These are phyloP conservation scores for Tenthredo amoena DNA, from an alignment of 2,888 invertebrate genomes.

Conservation along the genomic window DNA sequence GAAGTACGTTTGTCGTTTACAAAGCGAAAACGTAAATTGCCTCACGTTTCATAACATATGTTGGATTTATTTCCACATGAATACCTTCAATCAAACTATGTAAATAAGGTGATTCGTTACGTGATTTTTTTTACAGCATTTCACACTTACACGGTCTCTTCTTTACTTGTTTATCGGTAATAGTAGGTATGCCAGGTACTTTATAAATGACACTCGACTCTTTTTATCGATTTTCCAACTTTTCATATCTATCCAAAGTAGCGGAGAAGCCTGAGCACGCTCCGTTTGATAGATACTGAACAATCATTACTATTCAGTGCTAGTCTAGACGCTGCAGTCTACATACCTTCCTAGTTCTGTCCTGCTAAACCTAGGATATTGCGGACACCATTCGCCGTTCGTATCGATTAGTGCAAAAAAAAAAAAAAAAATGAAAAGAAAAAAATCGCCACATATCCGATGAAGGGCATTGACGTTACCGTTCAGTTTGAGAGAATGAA, in stretches of 20 bases:
- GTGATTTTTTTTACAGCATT: background rate
- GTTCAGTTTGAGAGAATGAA: background rate
- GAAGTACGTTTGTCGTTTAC: conserved; percentile 14
- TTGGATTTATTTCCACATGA: conserved; percentile 1
- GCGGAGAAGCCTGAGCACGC: background rate
- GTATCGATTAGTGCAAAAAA: background rate
- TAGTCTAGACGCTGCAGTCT: background rate
- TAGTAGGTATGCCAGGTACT: background rate
- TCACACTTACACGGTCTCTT: background rate
- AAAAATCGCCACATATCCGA: background rate
- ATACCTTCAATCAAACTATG: conserved; percentile 21
- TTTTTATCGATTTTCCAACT: background rate
- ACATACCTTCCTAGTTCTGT: background rate
- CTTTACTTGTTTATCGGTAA: background rate
- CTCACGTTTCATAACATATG: conserved; percentile 8
- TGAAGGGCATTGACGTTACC: background rate
- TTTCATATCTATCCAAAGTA: background rate
- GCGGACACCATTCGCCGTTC: background rate
- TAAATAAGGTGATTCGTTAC: conserved; percentile 10
- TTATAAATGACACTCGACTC: background rate
- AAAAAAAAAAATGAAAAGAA: background rate
- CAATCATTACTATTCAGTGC: conserved; percentile 32
- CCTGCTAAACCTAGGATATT: background rate
- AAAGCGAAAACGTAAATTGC: conserved; percentile 20
- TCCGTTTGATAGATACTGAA: background rate